These are phyloP conservation scores for Operophtera brumata DNA, from an alignment of 2,888 invertebrate species.

Conservation along the genomic window DNA sequence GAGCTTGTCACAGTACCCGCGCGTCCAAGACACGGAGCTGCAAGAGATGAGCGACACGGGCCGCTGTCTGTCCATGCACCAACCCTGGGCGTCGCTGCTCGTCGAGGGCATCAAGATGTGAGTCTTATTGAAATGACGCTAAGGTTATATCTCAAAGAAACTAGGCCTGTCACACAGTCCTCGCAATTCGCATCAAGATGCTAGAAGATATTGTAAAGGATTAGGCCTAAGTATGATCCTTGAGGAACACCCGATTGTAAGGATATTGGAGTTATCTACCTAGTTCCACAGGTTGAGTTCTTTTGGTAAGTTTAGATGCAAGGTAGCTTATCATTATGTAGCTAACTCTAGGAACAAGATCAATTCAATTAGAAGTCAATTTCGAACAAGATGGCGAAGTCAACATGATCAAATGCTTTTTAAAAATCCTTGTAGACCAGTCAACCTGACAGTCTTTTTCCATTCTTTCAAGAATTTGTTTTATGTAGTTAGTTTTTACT, in stretches of 20 bases:
- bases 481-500: too few relatives aligned
- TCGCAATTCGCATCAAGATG: background rate
- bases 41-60: conserved; percentile 93
- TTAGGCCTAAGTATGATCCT: background rate
- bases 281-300: background rate
- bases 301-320: background rate
- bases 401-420: background rate
- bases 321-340: background rate
- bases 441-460: too few relatives aligned
- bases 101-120: conserved; percentile 96
- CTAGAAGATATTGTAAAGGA: background rate
- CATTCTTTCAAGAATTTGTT: too few relatives aligned
- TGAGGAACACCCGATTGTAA: background rate
- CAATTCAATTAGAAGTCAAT: too few relatives aligned
- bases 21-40: conserved; percentile 88
- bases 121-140: conserved; percentile 37
- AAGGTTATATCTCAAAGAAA: too few relatives aligned
- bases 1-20: conserved; percentile 41
- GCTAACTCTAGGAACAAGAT: too few relatives aligned
- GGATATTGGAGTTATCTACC: too few relatives aligned
- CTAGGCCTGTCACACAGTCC: too few relatives aligned
- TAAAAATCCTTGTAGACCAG: background rate
- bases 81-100: conserved; percentile 96
- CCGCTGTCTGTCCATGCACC: conserved; percentile 95
- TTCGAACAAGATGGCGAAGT: background rate